Evolutionary conservation across 2,113 vertebrate genomes (phyloP), one percentile per base, ranked within the genome.

Genomic region (Thymallus thymallus): DNA sequence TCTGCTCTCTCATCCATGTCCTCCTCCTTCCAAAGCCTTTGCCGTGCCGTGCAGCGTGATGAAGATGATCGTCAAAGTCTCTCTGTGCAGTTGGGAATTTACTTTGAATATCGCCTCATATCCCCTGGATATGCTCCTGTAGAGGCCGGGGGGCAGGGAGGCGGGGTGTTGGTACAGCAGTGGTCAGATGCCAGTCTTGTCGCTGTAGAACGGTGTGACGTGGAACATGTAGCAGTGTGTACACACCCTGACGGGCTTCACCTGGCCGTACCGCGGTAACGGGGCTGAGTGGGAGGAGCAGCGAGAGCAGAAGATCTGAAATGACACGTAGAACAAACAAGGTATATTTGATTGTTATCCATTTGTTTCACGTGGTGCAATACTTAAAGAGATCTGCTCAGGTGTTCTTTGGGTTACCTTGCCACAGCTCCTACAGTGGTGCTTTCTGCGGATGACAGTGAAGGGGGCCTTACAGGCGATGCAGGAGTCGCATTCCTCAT

Each of bases 211-310:
- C 55, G 97, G 97, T 3, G 97, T 99, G 88, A 99, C 97, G 51
- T 99, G 97, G 91, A 99, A 98, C 94, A 99, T 91, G 83, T 98
- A 99, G 93, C 97, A 99, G 92, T 99, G 97, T 30, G 97, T 99
- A 93, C 97, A 99, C 76, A 99, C 97, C 23, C 97, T 93, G 69
- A 98, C 97, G 0, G 96, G 95, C 88, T 97, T 98, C 94, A 97
- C 93, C 92, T 99, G 97, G 64, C 97, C 97, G 1, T 98, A 98
- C 61, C 96, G 95, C 55, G 97, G 97, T 90, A 98, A 91, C 0
- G 97, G 96, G 55, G 97, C 97, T 0, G 96, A 98, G 83, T 98
- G 96, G 18, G 97, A 94, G 20, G 97, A 99, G 85, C 97, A 99
- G 83, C 97, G 97, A 14, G 97, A 99, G 86, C 97, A 99, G 92